A percentile compares a stretch with the other conserved stretches of the same genome.
phyloP scores from a whole-genome alignment of 2,888 invertebrate species.

The Lasioglossum malachurum region DNA sequence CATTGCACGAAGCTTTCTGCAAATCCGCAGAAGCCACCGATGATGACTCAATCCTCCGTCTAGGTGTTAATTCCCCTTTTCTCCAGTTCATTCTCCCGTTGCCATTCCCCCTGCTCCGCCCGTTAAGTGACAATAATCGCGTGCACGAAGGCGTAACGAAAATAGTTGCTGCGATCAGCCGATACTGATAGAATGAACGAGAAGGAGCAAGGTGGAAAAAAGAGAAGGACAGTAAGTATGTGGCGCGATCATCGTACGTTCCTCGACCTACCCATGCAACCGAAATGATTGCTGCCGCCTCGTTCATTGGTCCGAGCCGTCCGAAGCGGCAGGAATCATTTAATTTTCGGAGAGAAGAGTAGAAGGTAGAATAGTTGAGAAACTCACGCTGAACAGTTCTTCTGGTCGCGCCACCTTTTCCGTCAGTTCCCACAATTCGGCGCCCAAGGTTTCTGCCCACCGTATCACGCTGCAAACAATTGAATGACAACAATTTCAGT shows the following conservation, averaged over 20 bases:
- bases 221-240: not conserved
- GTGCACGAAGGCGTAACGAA: constrained; percentile 40
- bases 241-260: not conserved
- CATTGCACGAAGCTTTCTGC: not conserved
- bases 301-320: not conserved
- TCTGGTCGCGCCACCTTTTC: constrained; percentile 91
- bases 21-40: not conserved
- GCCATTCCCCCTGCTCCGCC: not conserved
- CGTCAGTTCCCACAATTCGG: constrained; percentile 92
- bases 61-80: not conserved
- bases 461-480: constrained; percentile 88
- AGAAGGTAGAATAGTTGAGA: constrained; percentile 6
- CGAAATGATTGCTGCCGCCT: not conserved
- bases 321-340: not conserved
- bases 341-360: not conserved
- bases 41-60: constrained; percentile 1
- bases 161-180: constrained; percentile 44
- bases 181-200: constrained; percentile 14
- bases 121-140: constrained; percentile 32
- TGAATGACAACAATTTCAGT: not conserved
- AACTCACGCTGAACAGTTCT: constrained; percentile 91
- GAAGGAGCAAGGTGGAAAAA: not conserved
- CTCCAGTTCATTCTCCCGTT: not conserved
- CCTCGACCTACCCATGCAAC: not conserved
- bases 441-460: constrained; percentile 93